Evolutionary conservation across 2,797 vertebrate species (phyloP).

Genomic region (Lacerta viridis): DNA sequence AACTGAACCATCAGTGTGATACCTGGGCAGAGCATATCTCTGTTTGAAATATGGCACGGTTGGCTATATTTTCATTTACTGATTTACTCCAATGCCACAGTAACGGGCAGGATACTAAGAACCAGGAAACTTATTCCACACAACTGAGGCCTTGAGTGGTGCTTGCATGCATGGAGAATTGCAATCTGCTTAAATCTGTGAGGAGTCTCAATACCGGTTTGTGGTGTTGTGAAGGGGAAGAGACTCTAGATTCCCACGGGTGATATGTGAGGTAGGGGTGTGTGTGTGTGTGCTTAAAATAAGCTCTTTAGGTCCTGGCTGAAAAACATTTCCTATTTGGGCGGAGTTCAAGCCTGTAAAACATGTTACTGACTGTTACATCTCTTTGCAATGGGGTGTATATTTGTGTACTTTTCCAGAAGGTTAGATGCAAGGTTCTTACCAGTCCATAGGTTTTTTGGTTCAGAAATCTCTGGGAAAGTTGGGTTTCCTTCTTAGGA

Average conservation of each 20-base stretch:
- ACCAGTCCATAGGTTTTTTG: background rate
- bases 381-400: slow-evolving; percentile 22
- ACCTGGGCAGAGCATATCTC: background rate
- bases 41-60: background rate
- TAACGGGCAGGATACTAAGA: background rate
- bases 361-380: slow-evolving; percentile 31
- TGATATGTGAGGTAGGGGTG: background rate
- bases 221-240: background rate
- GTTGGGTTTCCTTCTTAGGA: background rate
- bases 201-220: background rate
- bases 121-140: background rate
- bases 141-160: background rate
- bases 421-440: slow-evolving; percentile 1
- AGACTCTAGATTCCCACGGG: background rate
- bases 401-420: slow-evolving; percentile 1
- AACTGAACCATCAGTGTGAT: background rate
- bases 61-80: slow-evolving; percentile 8
- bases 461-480: background rate
- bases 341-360: slow-evolving; percentile 23
- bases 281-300: background rate
- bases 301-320: background rate
- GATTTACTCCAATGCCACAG: slow-evolving; percentile 55
- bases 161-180: no score
- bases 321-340: slow-evolving; percentile 3
- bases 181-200: background rate